Percentiles rank a stretch among this genome's conserved stretches.
Conservation (phyloP, 2,888 invertebrate genomes). For the Trimorus sp. region DNA sequence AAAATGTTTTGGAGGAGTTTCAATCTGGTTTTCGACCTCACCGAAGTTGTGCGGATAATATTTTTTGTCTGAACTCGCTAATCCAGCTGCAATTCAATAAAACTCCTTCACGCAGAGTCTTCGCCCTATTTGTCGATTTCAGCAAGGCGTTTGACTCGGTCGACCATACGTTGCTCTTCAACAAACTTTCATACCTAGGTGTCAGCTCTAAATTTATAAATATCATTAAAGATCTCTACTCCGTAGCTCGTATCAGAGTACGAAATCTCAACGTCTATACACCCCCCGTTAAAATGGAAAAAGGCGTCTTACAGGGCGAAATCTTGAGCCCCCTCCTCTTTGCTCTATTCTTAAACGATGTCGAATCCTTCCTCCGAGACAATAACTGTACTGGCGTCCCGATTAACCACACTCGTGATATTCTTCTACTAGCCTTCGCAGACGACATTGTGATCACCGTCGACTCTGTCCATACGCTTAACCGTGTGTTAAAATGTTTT, state of each 20-base stretch:
- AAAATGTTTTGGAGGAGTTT: not conserved
- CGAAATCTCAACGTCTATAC: not conserved
- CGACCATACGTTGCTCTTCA: too few species aligned
- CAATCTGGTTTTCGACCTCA: not conserved
- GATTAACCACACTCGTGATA: not conserved
- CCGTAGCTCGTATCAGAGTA: not conserved
- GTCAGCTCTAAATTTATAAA: not conserved
- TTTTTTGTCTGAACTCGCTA: not conserved
- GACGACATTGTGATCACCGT: too few species aligned
- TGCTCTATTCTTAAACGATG: not conserved
- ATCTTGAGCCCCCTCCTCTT: too few species aligned
- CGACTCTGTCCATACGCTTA: too few species aligned
- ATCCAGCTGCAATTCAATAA: not conserved
- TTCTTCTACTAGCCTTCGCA: too few species aligned
- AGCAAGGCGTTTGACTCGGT: too few species aligned
- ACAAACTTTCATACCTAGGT: too few species aligned
- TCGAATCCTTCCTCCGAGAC: not conserved
- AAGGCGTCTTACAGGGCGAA: not conserved
- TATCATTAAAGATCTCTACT: constrained; percentile 2
- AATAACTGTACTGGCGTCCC: not conserved
- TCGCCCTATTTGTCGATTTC: too few species aligned
- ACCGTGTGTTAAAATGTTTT: too few species aligned
- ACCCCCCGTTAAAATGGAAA: not conserved
- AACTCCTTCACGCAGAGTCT: too few species aligned
- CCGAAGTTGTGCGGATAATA: not conserved